phyloP scores from a whole-genome alignment of 2,797 vertebrate genomes.

The Thripadectes ignobilis region DNA sequence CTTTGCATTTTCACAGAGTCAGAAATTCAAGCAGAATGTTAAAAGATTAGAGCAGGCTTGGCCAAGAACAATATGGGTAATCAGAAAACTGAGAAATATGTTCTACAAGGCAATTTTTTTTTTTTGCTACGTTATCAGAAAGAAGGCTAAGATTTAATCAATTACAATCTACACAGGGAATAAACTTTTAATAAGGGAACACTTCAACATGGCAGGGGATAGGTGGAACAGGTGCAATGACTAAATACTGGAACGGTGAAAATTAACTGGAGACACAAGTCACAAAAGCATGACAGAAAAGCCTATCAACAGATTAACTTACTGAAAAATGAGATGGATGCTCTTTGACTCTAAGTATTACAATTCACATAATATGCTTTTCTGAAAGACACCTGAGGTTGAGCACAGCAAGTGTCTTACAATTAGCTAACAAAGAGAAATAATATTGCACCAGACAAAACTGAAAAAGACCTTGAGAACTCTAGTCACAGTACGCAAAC shows the following conservation, averaged over 20 bases:
- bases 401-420: neutral
- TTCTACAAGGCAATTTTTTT: neutral
- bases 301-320: neutral
- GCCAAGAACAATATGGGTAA: neutral
- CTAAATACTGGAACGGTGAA: neutral
- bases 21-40: neutral
- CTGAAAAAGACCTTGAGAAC: neutral
- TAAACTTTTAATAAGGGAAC: neutral
- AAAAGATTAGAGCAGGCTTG: neutral
- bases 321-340: neutral
- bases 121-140: neutral
- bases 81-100: neutral
- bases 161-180: neutral
- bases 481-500: neutral
- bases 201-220: neutral
- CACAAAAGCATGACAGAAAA: neutral
- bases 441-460: neutral
- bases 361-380: rapidly evolving
- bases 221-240: neutral
- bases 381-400: neutral
- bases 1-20: neutral
- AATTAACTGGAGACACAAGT: neutral
- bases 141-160: neutral
- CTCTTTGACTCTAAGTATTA: neutral
- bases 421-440: neutral